Conservation (phyloP, 2,888 invertebrate species). For the Eristalis intricaria region DNA sequence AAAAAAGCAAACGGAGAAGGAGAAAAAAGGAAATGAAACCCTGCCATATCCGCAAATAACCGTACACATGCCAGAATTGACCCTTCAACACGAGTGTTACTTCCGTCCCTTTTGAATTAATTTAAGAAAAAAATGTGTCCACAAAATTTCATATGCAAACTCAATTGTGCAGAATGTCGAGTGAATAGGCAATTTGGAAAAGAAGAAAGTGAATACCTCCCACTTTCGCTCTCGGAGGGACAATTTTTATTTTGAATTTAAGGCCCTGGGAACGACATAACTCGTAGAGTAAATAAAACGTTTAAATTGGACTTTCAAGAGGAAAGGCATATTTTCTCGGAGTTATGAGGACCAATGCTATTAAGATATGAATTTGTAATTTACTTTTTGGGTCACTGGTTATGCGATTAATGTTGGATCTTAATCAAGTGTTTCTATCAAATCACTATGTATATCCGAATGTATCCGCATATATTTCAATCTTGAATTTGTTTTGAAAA, state of each 20-base stretch:
- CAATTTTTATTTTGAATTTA: neutral
- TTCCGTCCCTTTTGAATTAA: constrained; percentile 40
- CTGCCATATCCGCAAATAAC: neutral
- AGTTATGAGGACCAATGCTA: neutral
- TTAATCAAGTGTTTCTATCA: constrained; percentile 3
- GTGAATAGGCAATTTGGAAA: constrained; percentile 39
- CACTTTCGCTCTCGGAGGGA: neutral
- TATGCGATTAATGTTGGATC: neutral
- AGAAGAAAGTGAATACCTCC: neutral
- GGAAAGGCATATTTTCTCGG: neutral
- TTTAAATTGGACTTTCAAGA: constrained; percentile 10
- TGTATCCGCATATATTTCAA: neutral
- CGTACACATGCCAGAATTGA: constrained; percentile 29
- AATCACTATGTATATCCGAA: neutral
- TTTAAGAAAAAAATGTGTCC: constrained; percentile 18
- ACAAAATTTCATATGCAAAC: constrained; percentile 52
- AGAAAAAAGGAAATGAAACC: neutral
- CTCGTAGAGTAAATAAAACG: constrained; percentile 18
- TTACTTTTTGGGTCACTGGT: constrained; percentile 11
- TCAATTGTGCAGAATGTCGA: constrained; percentile 37
- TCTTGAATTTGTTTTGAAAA: neutral
- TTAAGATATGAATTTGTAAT: constrained; percentile 34
- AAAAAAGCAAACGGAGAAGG: neutral
- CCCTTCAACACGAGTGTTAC: constrained; percentile 37
- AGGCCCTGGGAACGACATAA: constrained; percentile 1